phyloP scores from a whole-genome alignment of 2,888 invertebrate species.

The Ichneumon xanthorius region DNA sequence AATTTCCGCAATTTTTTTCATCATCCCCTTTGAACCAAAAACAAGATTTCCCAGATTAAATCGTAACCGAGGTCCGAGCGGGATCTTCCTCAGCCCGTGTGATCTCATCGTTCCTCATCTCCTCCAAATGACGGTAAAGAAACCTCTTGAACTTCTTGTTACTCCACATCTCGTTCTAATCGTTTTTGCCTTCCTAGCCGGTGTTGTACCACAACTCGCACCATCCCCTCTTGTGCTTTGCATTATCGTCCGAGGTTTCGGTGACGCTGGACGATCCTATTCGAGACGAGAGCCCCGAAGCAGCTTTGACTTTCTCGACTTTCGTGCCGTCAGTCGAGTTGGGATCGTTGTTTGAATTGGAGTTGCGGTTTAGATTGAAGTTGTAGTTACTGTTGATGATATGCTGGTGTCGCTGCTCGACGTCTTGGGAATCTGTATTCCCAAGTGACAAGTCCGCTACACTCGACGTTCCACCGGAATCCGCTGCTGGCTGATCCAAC shows the following conservation, averaged over 20 bases:
- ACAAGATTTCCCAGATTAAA: background rate
- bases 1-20: background rate
- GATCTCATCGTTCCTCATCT: constrained; percentile 1
- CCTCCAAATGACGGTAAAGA: background rate
- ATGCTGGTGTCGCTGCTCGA: constrained; percentile 10
- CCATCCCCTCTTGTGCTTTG: constrained; percentile 39
- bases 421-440: constrained; percentile 27
- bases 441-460: background rate
- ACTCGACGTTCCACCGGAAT: constrained; percentile 28
- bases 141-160: constrained; percentile 65
- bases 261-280: background rate
- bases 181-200: constrained; percentile 44
- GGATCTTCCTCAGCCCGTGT: constrained; percentile 10
- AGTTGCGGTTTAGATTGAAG: constrained; percentile 48
- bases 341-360: constrained; percentile 34
- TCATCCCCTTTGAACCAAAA: background rate
- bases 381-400: constrained; percentile 49
- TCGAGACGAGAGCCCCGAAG: background rate
- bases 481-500: constrained; percentile 25
- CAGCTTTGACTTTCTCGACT: constrained; percentile 30
- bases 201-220: constrained; percentile 62
- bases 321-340: constrained; percentile 47
- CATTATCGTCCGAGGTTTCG: constrained; percentile 21
- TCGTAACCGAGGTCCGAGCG: background rate
- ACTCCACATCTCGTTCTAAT: constrained; percentile 54